phyloP scores from a whole-genome alignment of 2,113 vertebrate genomes.

The Epinephelus moara region DNA sequence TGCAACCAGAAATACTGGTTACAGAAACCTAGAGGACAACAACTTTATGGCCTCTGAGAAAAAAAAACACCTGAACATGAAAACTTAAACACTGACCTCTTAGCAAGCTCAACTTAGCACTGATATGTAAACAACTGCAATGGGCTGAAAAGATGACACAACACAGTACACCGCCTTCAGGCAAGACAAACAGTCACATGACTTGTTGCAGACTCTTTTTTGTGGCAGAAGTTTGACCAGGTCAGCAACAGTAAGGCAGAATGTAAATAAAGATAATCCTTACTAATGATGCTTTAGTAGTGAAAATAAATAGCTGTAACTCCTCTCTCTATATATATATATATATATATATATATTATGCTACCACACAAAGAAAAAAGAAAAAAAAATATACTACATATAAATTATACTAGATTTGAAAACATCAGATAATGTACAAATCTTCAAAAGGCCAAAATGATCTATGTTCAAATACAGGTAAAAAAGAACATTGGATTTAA shows the following conservation, averaged over 20 bases:
- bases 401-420: no score
- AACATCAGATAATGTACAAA: background rate
- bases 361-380: no score
- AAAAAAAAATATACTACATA: no score
- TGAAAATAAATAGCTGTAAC: background rate
- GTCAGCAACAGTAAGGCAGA: background rate
- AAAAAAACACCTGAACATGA: background rate
- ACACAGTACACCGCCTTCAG: background rate
- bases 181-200: slow-evolving; percentile 7
- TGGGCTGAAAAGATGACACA: background rate
- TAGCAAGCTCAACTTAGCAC: background rate
- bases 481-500: no score
- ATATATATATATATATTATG: no score
- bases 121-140: slow-evolving; percentile 28
- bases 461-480: background rate
- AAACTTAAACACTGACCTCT: background rate
- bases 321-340: no score
- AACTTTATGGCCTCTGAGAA: background rate
- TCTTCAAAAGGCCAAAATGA: background rate
- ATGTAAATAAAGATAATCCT: background rate
- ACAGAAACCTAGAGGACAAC: background rate
- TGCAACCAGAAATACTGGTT: background rate
- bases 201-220: background rate
- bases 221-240: background rate
- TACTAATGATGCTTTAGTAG: background rate